Evolutionary conservation across 2,888 invertebrate species (phyloP), one percentile per base, ranked within the genome.

Genomic region (Toxonevra muliebris): DNA sequence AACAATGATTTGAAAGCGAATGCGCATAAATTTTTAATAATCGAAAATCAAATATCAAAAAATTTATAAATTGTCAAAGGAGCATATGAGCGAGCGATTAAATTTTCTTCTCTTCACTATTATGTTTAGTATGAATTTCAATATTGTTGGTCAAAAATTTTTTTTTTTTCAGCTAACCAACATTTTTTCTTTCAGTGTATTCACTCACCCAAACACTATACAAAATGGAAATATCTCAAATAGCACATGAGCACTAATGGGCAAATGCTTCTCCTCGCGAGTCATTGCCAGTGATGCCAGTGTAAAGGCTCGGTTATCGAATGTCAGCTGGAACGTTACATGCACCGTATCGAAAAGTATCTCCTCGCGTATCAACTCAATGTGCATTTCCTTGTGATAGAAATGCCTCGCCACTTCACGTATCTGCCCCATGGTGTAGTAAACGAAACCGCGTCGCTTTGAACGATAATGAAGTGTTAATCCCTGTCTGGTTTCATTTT

Each of bases 151-250:
- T 7, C 30, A 30, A 4, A 2, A 2, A 30, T 7, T 4, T 7
- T 30, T 12, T 50, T n/a, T 10, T 1, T 54, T 30, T 13, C 15
- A n/a, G 30, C 40, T 43, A 30, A 30, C 30, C 30, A 30, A 30
- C 30, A 30, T 30, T 30, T 30, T 30, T 30, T 7, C 30, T 30
- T 30, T 30, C 7, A 30, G 41, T n/a, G 20, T n/a, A 41, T 17
- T 20, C 68, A 87, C 89, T 87, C 86, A 94, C 93, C 95, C 94
- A 85, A 98, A 98, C 53, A 97, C 96, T 75, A 98, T 93, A 86
- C 97, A 96, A 88, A 98, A 98, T 1, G 98, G 98, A 84, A 98
- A 98, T 80, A 98, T 95, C 84, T 98, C 97, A 79, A 98, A 97
- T 57, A 98, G 88, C 40, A 96, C 93, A 11, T 94, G 92, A 0